Base-by-base conservation (phyloP, 1,140 invertebrate genomes). In the Drepana arcuata region DNA sequence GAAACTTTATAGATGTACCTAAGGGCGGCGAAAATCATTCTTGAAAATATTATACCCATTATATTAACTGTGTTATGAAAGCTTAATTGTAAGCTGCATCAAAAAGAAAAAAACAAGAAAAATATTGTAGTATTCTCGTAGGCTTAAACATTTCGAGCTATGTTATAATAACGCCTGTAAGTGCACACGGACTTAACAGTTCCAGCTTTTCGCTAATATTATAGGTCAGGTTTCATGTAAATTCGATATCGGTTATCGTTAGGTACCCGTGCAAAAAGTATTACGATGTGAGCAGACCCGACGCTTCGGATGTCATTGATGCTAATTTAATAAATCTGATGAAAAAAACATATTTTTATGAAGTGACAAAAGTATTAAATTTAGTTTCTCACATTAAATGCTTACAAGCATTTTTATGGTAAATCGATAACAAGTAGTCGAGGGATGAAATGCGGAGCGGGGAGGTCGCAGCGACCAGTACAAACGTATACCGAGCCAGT, bases 1-100 rank as follows among this genome's bases (percentile, higher is more conserved):
- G 61, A 73, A 82, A 78, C 55, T 77, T 73, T 49, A 61, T 82
- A 79, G 70, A 67, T 70, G 71, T 79, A 78, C 64, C 66, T 73
- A 66, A 60, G 63, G 48, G 65, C 64, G 68, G 70, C 70, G 68
- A 69, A 69, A 73, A 63, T 65, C 61, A 69, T 60, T 72, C 62
- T 70, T 60, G 53, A 58, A 69, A 75, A 72, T 59, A 54, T 46
- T 70, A 71, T 73, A 79, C 64, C 72, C 74, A 70, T 69, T 71
- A 77, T 72, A 71, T 75, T 78, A 62, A 66, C 50, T 80, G 62
- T 61, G 70, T 79, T 80, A 77, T 53, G 50, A 69, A 66, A 69
- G 77, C 72, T 69, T 74, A 77, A 81, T 78, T 61, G 50, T 79
- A 77, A 77, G 64, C 61, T 68, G 59, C 70, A 64, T 64, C 58